A percentile compares a stretch with the other conserved stretches of the same genome.
These are phyloP conservation scores for Leptosomus discolor DNA, from an alignment of 2,113 vertebrate genomes.

Conservation along the genomic window DNA sequence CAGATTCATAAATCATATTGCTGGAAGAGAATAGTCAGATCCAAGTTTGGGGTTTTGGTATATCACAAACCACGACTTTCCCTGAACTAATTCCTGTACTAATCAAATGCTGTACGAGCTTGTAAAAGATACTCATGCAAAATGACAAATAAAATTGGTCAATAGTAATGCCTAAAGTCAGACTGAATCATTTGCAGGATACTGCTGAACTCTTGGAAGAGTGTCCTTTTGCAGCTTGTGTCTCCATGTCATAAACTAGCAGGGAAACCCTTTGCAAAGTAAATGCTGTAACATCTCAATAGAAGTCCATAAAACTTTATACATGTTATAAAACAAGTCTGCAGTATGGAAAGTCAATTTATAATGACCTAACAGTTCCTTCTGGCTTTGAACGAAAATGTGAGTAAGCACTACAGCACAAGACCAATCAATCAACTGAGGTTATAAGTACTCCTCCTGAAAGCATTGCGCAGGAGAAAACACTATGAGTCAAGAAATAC, in stretches of 20 bases:
- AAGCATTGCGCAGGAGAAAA: background rate
- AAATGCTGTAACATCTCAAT: background rate
- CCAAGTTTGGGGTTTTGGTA: background rate
- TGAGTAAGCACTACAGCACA: background rate
- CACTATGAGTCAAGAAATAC: background rate
- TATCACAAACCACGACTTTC: background rate
- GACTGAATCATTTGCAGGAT: background rate
- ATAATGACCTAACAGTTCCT: background rate
- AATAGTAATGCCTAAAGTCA: background rate
- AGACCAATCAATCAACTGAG: background rate
- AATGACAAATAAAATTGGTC: background rate
- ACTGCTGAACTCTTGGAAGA: background rate
- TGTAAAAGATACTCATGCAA: background rate
- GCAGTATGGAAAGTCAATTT: background rate
- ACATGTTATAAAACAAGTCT: background rate
- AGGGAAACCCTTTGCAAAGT: background rate
- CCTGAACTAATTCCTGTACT: background rate
- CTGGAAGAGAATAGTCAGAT: background rate
- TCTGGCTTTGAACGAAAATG: background rate
- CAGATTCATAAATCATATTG: background rate
- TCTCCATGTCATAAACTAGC: background rate
- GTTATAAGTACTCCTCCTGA: background rate
- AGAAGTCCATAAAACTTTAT: background rate
- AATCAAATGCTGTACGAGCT: background rate
- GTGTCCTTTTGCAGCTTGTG: background rate